phyloP scores from a whole-genome alignment of 2,797 vertebrate genomes.

The Microctenopoma steveboyesi region DNA sequence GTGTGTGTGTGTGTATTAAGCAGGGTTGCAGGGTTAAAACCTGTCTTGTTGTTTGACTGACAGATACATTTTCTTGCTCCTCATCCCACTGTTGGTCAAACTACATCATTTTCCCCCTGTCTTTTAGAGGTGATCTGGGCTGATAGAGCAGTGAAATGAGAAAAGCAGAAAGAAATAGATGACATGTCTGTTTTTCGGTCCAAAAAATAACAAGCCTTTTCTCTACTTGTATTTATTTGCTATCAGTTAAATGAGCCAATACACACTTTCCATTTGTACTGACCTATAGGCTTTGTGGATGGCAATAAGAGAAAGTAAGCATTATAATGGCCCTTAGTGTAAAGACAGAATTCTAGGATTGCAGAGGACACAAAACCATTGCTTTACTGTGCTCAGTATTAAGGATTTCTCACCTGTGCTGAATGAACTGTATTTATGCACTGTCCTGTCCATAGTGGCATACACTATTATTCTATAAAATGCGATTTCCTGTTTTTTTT shows the following conservation, averaged over 20 bases:
- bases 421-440: too few species aligned
- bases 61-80: conserved; percentile 60
- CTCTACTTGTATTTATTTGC: conserved; percentile 7
- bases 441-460: too few species aligned
- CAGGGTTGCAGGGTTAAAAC: conserved; percentile 51
- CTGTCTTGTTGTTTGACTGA: conserved; percentile 54
- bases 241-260: conserved; percentile 30
- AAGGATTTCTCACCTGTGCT: not conserved
- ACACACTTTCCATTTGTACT: conserved; percentile 28
- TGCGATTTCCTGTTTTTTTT: too few species aligned
- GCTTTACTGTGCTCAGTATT: not conserved
- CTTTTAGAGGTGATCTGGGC: conserved; percentile 35
- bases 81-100: conserved; percentile 37
- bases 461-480: too few species aligned
- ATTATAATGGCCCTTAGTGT: conserved; percentile 18
- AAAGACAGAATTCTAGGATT: conserved; percentile 15
- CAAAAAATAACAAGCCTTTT: not conserved
- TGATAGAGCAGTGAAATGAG: conserved; percentile 18
- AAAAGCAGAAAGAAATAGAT: conserved; percentile 26
- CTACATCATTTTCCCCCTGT: conserved; percentile 39
- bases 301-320: conserved; percentile 22
- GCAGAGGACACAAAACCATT: conserved; percentile 20
- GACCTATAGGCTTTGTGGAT: conserved; percentile 20
- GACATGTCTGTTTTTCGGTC: conserved; percentile 23
- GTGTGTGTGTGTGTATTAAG: conserved; percentile 5